A percentile compares a stretch with the other conserved stretches of the same genome.
Evolutionary conservation across 2,888 invertebrate genomes (phyloP).

Genomic region (Hybos culiciformis): DNA sequence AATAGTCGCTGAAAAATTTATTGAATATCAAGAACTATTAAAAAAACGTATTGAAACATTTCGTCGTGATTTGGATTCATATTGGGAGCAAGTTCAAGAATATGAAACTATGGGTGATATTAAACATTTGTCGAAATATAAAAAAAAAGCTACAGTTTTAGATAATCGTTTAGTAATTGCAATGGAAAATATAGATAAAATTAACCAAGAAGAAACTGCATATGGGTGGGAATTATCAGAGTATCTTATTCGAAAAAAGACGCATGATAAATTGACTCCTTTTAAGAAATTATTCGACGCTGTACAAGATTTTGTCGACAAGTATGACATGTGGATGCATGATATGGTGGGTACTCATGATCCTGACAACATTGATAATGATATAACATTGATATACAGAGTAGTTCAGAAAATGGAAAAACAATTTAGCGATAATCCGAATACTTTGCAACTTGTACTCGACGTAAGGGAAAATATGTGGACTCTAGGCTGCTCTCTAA

Average conservation of each 20-base stretch:
- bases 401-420: slow-evolving; percentile 81
- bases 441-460: slow-evolving; percentile 55
- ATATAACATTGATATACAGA: slow-evolving; percentile 36
- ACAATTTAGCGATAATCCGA: slow-evolving; percentile 61
- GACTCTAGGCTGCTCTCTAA: no score
- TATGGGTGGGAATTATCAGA: slow-evolving; percentile 80
- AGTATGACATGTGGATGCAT: slow-evolving; percentile 74
- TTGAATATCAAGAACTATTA: slow-evolving; percentile 73
- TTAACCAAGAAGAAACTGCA: slow-evolving; percentile 81
- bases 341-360: slow-evolving; percentile 68
- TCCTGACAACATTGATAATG: slow-evolving; percentile 71
- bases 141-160: slow-evolving; percentile 63
- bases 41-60: slow-evolving; percentile 69
- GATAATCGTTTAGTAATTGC: slow-evolving; percentile 54
- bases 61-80: slow-evolving; percentile 64
- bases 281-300: slow-evolving; percentile 81
- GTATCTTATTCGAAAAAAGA: slow-evolving; percentile 69
- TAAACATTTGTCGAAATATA: slow-evolving; percentile 67
- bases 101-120: slow-evolving; percentile 80
- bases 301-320: slow-evolving; percentile 72
- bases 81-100: slow-evolving; percentile 67
- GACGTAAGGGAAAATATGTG: no score
- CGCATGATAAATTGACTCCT: slow-evolving; percentile 67
- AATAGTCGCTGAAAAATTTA: slow-evolving; percentile 66
- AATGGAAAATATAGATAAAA: slow-evolving; percentile 66